phyloP scores from a whole-genome alignment of 2,113 vertebrate species.

The Scomber scombrus region DNA sequence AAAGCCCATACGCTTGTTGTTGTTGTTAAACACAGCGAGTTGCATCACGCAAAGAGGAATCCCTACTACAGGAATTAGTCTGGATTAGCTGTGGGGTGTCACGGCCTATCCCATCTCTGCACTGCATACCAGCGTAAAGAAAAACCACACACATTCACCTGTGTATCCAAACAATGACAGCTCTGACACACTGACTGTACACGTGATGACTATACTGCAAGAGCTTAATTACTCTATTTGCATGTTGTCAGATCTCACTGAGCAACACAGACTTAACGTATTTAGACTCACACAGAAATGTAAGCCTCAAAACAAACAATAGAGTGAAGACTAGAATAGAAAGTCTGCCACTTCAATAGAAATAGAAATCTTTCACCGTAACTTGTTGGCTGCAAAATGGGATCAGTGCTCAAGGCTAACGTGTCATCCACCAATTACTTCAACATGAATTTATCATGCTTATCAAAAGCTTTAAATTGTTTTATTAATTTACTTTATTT shows the following conservation, averaged over 20 bases:
- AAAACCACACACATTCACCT: conserved; percentile 59
- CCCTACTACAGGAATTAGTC: conserved; percentile 40
- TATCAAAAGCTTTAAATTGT: not conserved
- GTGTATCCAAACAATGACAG: conserved; percentile 37
- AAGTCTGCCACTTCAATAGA: too few relatives aligned
- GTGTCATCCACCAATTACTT: not conserved
- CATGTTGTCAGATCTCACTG: conserved; percentile 24
- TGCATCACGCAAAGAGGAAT: conserved; percentile 64
- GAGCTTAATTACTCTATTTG: conserved; percentile 21
- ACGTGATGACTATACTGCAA: conserved; percentile 19
- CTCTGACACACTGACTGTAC: conserved; percentile 44
- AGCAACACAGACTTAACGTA: conserved; percentile 22
- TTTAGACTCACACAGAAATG: conserved; percentile 2
- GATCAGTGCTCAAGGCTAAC: not conserved
- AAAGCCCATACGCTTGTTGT: conserved; percentile 35
- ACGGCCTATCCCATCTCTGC: conserved; percentile 22
- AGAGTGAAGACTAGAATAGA: too few relatives aligned
- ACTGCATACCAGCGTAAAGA: conserved; percentile 56
- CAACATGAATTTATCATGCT: too few relatives aligned
- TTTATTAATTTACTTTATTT: not conserved
- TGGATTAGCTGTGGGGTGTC: conserved; percentile 47
- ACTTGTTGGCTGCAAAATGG: too few relatives aligned
- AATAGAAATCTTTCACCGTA: too few relatives aligned
- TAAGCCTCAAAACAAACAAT: conserved; percentile 12
- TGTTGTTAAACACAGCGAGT: conserved; percentile 50